Evolutionary conservation across 2,113 vertebrate species (phyloP).

Genomic region (Gnathonemus echidnorhynchus): DNA sequence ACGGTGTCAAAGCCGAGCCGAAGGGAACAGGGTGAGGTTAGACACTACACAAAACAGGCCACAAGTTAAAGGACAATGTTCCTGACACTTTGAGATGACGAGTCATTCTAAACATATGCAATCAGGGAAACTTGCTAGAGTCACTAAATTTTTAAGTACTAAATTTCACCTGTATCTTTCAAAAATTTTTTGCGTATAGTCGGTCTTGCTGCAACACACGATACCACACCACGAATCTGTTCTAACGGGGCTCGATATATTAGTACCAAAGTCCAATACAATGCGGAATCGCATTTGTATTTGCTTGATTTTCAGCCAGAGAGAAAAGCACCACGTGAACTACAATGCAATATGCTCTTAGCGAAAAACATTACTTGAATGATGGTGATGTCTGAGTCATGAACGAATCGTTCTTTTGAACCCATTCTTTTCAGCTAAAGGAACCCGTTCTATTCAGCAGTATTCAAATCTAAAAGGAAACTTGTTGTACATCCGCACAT

Average conservation of each 20-base stretch:
- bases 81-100: not conserved
- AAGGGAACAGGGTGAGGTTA: constrained; percentile 10
- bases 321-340: not conserved
- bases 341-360: not conserved
- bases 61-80: not conserved
- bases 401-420: not conserved
- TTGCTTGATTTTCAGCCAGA: not conserved
- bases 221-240: not conserved
- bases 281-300: not conserved
- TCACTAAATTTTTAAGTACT: not conserved
- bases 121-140: not conserved
- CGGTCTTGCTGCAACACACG: not conserved
- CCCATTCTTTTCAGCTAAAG: not conserved
- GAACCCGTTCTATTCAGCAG: not conserved
- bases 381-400: not conserved
- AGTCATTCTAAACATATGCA: not conserved
- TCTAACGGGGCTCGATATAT: not conserved
- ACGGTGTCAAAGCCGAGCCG: constrained; percentile 33
- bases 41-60: not conserved
- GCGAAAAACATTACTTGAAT: not conserved
- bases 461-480: not conserved
- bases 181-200: not conserved
- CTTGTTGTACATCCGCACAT: not conserved
- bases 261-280: not conserved
- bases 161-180: not conserved